These are phyloP conservation scores for Caerostris extrusa DNA, from an alignment of 1,140 invertebrate species.

Conservation along the genomic window DNA sequence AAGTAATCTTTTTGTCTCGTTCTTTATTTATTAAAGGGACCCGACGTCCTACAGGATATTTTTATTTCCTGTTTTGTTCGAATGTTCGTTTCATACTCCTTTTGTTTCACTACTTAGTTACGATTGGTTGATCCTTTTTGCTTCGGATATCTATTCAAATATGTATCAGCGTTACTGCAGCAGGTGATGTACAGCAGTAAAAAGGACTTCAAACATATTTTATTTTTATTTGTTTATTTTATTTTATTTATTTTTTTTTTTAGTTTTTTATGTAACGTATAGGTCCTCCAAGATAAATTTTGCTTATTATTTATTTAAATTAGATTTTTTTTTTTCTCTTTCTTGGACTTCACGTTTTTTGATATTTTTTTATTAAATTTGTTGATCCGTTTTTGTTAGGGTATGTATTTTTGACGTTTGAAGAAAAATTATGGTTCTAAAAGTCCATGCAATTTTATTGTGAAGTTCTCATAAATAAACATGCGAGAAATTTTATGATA, in stretches of 20 bases:
- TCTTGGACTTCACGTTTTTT: not conserved
- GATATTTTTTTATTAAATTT: not conserved
- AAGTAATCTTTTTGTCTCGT: constrained; percentile 60
- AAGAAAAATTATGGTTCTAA: no score
- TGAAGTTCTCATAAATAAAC: no score
- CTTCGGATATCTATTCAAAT: constrained; percentile 59
- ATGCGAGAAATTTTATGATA: no score
- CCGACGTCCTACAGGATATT: not conserved
- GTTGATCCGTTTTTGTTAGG: not conserved
- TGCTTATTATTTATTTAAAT: constrained; percentile 20
- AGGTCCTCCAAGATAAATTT: not conserved
- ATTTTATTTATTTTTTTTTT: no score
- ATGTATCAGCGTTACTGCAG: constrained; percentile 45
- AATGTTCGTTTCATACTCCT: constrained; percentile 15
- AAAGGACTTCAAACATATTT: constrained; percentile 1
- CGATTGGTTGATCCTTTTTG: constrained; percentile 51
- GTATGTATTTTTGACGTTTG: not conserved
- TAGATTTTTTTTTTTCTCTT: not conserved
- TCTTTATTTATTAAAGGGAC: constrained; percentile 61
- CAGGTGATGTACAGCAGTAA: not conserved
- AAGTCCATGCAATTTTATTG: no score
- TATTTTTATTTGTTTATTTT: not conserved
- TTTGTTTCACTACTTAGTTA: constrained; percentile 71
- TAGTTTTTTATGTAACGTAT: not conserved
- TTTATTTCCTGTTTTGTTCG: not conserved